Percentiles rank a stretch among this genome's conserved stretches.
Evolutionary conservation across 2,113 vertebrate species (phyloP).

Genomic region (Pagrus major): DNA sequence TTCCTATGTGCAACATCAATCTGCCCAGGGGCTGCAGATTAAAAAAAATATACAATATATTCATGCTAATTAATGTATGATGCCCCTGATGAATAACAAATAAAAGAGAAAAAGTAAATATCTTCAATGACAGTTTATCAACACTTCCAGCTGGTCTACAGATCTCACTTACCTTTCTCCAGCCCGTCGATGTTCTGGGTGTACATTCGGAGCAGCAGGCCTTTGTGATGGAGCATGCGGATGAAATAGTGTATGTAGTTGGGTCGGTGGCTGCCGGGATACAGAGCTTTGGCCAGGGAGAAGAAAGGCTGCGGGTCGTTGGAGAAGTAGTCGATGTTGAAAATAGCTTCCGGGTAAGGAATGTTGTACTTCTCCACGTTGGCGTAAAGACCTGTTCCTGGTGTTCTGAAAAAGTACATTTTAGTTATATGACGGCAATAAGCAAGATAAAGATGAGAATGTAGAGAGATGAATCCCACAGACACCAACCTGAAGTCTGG

Average conservation of each 20-base stretch:
- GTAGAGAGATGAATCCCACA: background rate
- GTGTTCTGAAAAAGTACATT: slow-evolving; percentile 72
- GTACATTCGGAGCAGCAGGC: slow-evolving; percentile 86
- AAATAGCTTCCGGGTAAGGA: slow-evolving; percentile 85
- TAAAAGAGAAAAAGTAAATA: too few relatives aligned
- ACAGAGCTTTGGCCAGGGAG: slow-evolving; percentile 82
- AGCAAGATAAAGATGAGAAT: background rate
- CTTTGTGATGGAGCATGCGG: slow-evolving; percentile 85
- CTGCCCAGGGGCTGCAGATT: too few relatives aligned
- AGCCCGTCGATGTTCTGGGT: slow-evolving; percentile 89
- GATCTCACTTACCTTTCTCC: slow-evolving; percentile 80
- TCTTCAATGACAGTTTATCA: too few relatives aligned
- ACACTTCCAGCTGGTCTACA: background rate
- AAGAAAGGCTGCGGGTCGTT: slow-evolving; percentile 82
- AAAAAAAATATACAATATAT: too few relatives aligned
- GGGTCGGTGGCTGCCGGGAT: slow-evolving; percentile 83
- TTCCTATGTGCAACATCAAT: too few relatives aligned
- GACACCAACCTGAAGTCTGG: slow-evolving; percentile 85
- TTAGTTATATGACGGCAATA: too few relatives aligned
- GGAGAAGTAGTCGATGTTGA: slow-evolving; percentile 86
- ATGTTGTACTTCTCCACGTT: slow-evolving; percentile 85
- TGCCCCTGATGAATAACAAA: too few relatives aligned
- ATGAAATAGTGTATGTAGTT: slow-evolving; percentile 79
- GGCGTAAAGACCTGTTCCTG: slow-evolving; percentile 85
- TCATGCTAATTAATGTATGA: too few relatives aligned